phyloP scores from a whole-genome alignment of 37 sponge, comb jelly and placozoan genomes.

The Aplysina aerophoba region DNA sequence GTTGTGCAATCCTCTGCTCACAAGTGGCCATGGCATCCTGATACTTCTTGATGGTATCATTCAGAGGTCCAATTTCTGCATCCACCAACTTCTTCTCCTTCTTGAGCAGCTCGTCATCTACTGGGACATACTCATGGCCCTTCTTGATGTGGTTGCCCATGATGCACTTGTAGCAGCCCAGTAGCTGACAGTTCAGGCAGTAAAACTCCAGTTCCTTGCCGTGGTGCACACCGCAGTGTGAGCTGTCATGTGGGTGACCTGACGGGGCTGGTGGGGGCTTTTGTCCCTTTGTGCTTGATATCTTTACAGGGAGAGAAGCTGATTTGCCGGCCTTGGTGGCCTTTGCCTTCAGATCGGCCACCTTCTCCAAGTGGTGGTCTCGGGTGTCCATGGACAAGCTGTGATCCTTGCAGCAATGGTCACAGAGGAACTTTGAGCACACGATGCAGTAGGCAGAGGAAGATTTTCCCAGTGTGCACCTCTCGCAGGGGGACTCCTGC shows the following conservation, averaged over 20 bases:
- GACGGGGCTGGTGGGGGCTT: background rate
- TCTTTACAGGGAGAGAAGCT: background rate
- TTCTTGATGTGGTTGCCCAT: constrained; percentile 30
- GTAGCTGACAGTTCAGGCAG: background rate
- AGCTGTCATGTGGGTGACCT: background rate
- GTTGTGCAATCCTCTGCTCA: background rate
- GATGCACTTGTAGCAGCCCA: constrained; percentile 27
- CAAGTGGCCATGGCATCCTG: constrained; percentile 15
- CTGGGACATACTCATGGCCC: constrained; percentile 14
- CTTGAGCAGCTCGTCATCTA: constrained; percentile 22
- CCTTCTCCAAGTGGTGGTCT: constrained; percentile 24
- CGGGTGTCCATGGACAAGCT: constrained; percentile 9
- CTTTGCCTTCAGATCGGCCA: constrained; percentile 25
- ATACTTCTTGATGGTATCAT: constrained; percentile 19
- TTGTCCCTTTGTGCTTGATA: background rate
- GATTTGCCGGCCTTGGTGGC: constrained; percentile 13
- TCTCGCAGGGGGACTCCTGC: constrained; percentile 12
- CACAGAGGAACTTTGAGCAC: constrained; percentile 27
- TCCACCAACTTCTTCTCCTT: constrained; percentile 5
- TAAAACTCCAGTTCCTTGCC: constrained; percentile 29
- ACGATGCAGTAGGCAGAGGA: constrained; percentile 3
- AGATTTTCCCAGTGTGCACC: constrained; percentile 10
- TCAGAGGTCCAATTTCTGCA: constrained; percentile 14
- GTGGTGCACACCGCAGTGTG: background rate
- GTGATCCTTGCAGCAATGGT: constrained; percentile 29